phyloP scores from a whole-genome alignment of 2,113 vertebrate genomes.

The Romanogobio albipinnatus region DNA sequence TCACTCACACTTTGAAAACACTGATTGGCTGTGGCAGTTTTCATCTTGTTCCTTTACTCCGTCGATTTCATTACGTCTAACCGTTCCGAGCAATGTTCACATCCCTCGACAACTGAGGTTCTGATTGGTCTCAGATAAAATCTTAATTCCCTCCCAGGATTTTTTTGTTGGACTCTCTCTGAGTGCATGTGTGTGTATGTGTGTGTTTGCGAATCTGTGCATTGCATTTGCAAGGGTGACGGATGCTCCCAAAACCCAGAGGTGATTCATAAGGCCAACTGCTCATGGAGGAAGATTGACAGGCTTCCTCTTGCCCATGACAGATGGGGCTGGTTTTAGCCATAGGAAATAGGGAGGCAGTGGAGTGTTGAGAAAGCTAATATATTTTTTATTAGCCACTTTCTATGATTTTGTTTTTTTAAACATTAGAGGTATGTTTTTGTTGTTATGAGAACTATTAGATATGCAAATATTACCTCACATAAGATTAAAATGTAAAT shows the following conservation, averaged over 20 bases:
- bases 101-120: slow-evolving; percentile 59
- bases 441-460: not conserved
- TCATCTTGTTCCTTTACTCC: slow-evolving; percentile 53
- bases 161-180: slow-evolving; percentile 14
- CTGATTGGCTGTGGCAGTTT: slow-evolving; percentile 56
- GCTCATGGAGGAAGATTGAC: slow-evolving; percentile 39
- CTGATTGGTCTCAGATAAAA: slow-evolving; percentile 55
- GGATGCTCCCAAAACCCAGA: slow-evolving; percentile 13
- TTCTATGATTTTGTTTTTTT: not conserved
- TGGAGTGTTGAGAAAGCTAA: slow-evolving; percentile 9
- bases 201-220: slow-evolving; percentile 20
- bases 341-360: slow-evolving; percentile 21
- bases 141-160: slow-evolving; percentile 27
- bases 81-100: slow-evolving; percentile 55
- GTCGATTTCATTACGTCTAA: slow-evolving; percentile 55
- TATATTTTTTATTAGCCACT: not conserved
- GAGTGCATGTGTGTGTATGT: slow-evolving; percentile 7
- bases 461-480: not conserved
- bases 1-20: slow-evolving; percentile 42
- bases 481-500: not conserved
- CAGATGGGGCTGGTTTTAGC: slow-evolving; percentile 15
- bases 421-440: not conserved
- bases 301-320: slow-evolving; percentile 32
- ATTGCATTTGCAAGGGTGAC: slow-evolving; percentile 10
- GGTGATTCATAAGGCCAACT: slow-evolving; percentile 40